Percentiles rank a stretch among this genome's conserved stretches.
Evolutionary conservation across 2,113 vertebrate species (phyloP).

Genomic region (Hippocampus mohnikei): DNA sequence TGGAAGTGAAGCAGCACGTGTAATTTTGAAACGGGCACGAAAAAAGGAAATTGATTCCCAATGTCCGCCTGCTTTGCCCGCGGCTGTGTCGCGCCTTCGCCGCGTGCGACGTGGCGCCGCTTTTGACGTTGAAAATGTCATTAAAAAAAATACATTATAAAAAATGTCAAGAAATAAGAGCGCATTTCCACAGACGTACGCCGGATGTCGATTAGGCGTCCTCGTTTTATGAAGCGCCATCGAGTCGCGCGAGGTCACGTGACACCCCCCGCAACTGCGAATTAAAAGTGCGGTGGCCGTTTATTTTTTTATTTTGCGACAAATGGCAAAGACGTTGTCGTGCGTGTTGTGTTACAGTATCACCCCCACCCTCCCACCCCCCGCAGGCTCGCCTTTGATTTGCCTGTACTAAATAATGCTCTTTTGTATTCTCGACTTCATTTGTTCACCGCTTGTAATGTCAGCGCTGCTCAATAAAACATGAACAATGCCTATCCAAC

Average conservation of each 20-base stretch:
- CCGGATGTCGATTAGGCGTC: not conserved
- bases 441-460: conserved; percentile 61
- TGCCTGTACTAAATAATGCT: conserved; percentile 67
- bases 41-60: conserved; percentile 31
- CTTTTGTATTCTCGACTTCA: conserved; percentile 61
- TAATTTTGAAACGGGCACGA: conserved; percentile 32
- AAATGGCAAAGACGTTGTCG: conserved; percentile 22
- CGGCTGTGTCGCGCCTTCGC: conserved; percentile 19
- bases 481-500: conserved; percentile 56
- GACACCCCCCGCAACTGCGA: conserved; percentile 18
- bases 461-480: conserved; percentile 64
- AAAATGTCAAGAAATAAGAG: conserved; percentile 8
- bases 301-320: conserved; percentile 37
- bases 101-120: conserved; percentile 2
- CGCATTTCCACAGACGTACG: conserved; percentile 16
- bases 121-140: conserved; percentile 42
- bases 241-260: conserved; percentile 39
- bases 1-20: conserved; percentile 21
- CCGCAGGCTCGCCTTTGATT: conserved; percentile 52
- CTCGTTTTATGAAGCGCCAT: not conserved
- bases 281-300: not conserved
- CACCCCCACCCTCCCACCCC: conserved; percentile 20
- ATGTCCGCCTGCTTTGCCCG: conserved; percentile 18
- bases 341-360: conserved; percentile 46
- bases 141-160: conserved; percentile 18